Conservation (phyloP, 2,797 vertebrate genomes). For the Tarsius wallacei region DNA sequence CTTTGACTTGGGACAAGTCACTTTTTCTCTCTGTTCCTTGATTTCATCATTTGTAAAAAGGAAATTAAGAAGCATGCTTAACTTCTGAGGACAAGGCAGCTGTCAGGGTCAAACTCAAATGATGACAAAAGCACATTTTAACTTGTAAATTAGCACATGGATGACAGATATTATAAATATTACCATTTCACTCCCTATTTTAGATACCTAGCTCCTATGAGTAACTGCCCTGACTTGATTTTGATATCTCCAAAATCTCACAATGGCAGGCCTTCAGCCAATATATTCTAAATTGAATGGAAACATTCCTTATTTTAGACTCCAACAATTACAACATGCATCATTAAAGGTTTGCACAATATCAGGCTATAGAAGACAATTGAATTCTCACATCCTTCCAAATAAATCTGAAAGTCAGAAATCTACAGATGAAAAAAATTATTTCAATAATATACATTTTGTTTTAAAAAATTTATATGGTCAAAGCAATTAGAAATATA, state of each 20-base stretch:
- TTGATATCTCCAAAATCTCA: not conserved
- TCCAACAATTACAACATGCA: not conserved
- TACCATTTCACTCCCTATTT: not conserved
- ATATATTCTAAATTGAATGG: not conserved
- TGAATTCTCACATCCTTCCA: constrained; percentile 15
- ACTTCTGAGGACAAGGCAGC: not conserved
- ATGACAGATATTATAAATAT: not conserved
- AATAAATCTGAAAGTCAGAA: not conserved
- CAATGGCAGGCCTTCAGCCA: not conserved
- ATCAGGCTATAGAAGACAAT: not conserved
- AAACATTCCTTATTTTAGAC: not conserved
- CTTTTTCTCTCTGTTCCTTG: not conserved
- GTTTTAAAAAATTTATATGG: constrained; percentile 46
- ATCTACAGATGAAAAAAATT: not conserved
- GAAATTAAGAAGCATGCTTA: not conserved
- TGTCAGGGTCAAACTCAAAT: not conserved
- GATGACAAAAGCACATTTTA: not conserved
- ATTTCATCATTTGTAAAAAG: not conserved
- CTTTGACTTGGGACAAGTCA: not conserved
- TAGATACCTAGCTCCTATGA: not conserved
- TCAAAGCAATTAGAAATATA: constrained; percentile 12
- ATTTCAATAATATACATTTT: constrained; percentile 18
- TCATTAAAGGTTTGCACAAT: not conserved
- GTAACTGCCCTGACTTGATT: not conserved
- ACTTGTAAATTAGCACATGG: not conserved